phyloP scores from a whole-genome alignment of 2,113 vertebrate genomes.

The Eulemur rufifrons region DNA sequence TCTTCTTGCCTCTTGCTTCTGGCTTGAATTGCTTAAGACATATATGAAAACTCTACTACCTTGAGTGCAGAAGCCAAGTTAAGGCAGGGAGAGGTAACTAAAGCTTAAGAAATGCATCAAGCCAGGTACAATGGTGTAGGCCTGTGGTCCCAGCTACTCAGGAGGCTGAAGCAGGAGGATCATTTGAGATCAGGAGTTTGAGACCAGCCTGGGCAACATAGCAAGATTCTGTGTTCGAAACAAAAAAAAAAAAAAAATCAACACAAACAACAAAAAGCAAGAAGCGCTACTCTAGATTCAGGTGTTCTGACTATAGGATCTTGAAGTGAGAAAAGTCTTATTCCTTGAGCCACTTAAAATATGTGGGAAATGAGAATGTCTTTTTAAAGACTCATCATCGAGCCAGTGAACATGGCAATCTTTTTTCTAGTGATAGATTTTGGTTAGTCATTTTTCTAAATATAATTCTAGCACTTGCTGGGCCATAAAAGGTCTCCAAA shows the following conservation, averaged over 20 bases:
- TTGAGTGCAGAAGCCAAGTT: neutral
- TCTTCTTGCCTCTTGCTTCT: neutral
- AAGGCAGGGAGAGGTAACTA: neutral
- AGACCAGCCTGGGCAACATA: no score
- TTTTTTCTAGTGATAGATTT: conserved; percentile 35
- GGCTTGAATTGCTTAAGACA: neutral
- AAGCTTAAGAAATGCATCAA: neutral
- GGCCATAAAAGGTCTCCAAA: conserved; percentile 39
- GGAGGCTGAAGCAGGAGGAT: no score
- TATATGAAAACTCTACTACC: neutral
- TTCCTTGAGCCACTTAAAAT: neutral
- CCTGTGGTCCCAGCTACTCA: no score
- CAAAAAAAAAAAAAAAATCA: no score
- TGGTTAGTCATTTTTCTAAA: conserved; percentile 64
- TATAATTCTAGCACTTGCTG: conserved; percentile 33
- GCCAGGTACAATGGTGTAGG: no score
- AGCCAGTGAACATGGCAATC: neutral
- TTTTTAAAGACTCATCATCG: conserved; percentile 46
- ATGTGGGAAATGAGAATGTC: neutral
- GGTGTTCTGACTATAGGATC: neutral
- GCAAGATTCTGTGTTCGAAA: no score
- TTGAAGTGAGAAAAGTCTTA: neutral
- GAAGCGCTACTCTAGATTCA: neutral
- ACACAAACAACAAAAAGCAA: neutral
- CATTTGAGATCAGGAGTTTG: no score